Evolutionary conservation across 1,140 invertebrate genomes (phyloP).

Genomic region (Melipona quadrifasciata): DNA sequence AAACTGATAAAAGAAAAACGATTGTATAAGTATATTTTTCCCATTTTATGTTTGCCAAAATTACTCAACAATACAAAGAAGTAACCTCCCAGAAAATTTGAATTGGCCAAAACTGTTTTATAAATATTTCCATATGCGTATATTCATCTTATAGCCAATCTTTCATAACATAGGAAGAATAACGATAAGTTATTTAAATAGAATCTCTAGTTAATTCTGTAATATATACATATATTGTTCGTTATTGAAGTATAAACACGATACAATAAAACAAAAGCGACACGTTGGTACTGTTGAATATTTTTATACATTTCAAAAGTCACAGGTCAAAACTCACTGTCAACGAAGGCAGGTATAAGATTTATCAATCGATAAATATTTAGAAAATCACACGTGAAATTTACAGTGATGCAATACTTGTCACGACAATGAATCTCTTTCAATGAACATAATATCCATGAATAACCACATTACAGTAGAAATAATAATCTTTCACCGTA

Average conservation of each 20-base stretch:
- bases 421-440: slow-evolving; percentile 10
- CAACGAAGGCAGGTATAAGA: neutral
- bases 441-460: neutral
- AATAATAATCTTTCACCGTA: neutral
- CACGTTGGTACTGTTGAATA: neutral
- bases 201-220: neutral
- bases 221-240: neutral
- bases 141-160: neutral
- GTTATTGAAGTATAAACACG: too few species aligned
- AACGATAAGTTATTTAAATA: neutral
- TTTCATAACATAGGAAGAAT: neutral
- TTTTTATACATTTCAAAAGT: neutral
- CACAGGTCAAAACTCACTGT: neutral
- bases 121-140: neutral
- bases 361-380: neutral
- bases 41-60: neutral
- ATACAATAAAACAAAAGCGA: neutral
- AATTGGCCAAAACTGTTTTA: neutral
- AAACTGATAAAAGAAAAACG: slow-evolving; percentile 28
- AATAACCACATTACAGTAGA: slow-evolving; percentile 6
- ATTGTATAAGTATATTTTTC: neutral
- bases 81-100: neutral
- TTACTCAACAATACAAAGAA: neutral
- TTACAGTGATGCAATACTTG: slow-evolving; percentile 55
- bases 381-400: neutral